phyloP scores from a whole-genome alignment of 2,888 invertebrate genomes.

The Rambutsinella grinnellia region DNA sequence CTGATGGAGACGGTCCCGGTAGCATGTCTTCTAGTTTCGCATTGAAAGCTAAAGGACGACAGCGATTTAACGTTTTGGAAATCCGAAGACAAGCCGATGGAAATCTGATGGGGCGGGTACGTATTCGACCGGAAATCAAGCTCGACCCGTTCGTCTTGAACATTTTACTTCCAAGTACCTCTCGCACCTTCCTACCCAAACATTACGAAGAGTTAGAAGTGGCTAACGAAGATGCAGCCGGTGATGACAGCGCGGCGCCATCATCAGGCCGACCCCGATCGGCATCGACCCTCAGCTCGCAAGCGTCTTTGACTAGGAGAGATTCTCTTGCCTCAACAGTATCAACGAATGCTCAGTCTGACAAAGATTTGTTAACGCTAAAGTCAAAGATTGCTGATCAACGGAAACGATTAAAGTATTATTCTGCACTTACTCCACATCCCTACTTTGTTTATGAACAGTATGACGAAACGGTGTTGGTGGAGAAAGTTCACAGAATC shows the following conservation, averaged over 20 bases:
- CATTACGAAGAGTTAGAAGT: conserved; percentile 16
- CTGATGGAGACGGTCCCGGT: conserved; percentile 30
- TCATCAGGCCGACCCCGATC: background rate
- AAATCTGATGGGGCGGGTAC: conserved; percentile 74
- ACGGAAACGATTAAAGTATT: conserved; percentile 47
- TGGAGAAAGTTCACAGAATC: conserved; percentile 65
- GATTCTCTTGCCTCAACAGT: conserved; percentile 21
- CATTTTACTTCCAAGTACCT: conserved; percentile 23
- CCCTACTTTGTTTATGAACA: conserved; percentile 78
- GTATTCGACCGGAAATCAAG: conserved; percentile 77
- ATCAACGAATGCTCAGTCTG: conserved; percentile 4
- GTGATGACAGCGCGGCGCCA: background rate
- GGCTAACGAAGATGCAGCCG: background rate
- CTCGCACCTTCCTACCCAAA: conserved; percentile 19
- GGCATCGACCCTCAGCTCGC: background rate
- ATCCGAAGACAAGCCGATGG: conserved; percentile 70
- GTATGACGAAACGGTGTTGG: conserved; percentile 73
- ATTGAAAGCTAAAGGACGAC: conserved; percentile 81
- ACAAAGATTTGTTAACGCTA: conserved; percentile 27
- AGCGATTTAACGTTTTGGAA: conserved; percentile 78
- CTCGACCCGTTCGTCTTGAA: conserved; percentile 35
- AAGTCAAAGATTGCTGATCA: conserved; percentile 22
- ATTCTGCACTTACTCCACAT: conserved; percentile 74
- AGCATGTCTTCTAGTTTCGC: conserved; percentile 53
- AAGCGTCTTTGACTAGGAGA: conserved; percentile 6